phyloP scores from a whole-genome alignment of 2,113 vertebrate genomes.

The Myodes glareolus region DNA sequence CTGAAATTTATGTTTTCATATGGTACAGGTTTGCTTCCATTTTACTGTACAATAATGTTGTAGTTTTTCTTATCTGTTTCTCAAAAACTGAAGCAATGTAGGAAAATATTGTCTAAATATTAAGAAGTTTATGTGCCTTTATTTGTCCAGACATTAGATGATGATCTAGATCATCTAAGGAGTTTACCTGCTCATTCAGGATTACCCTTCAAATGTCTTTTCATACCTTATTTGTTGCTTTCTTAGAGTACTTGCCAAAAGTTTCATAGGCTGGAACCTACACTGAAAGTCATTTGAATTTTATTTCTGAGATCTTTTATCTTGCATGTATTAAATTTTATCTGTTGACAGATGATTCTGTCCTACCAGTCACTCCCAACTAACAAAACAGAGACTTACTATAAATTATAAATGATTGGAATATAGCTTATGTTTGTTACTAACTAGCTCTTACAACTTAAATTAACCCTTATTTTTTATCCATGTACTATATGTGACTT shows the following conservation, averaged over 20 bases:
- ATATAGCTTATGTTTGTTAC: too few relatives aligned
- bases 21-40: background rate
- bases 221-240: background rate
- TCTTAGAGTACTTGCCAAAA: background rate
- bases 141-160: background rate
- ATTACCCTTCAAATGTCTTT: background rate
- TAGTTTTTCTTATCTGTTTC: background rate
- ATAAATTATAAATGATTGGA: too few relatives aligned
- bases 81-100: background rate
- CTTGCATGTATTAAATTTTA: background rate
- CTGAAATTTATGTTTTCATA: background rate
- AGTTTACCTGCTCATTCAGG: background rate
- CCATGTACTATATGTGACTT: too few relatives aligned
- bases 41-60: background rate
- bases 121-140: background rate
- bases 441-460: too few relatives aligned
- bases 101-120: background rate
- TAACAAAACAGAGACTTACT: too few relatives aligned
- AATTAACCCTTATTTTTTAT: too few relatives aligned
- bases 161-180: background rate
- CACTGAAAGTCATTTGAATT: background rate
- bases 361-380: too few relatives aligned
- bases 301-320: background rate
- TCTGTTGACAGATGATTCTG: background rate
- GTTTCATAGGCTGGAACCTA: background rate